These are phyloP conservation scores for Lophotis ruficrista DNA, from an alignment of 2,113 vertebrate genomes.

Conservation along the genomic window DNA sequence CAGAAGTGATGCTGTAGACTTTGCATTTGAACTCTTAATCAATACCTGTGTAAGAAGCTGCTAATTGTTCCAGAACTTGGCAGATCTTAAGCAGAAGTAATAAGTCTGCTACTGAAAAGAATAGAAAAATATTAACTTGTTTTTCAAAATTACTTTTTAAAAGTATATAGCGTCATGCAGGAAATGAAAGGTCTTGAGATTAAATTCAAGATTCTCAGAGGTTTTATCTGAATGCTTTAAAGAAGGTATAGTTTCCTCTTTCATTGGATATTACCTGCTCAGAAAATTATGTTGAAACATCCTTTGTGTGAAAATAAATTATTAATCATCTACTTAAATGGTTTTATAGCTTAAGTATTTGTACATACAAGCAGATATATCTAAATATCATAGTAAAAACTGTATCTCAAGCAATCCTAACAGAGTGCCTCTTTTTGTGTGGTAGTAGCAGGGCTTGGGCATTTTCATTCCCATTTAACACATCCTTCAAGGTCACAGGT, in stretches of 20 bases:
- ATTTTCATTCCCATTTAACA: neutral
- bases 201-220: neutral
- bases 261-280: neutral
- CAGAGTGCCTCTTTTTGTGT: neutral
- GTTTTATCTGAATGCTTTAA: neutral
- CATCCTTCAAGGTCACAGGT: neutral
- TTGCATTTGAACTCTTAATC: neutral
- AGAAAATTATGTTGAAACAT: neutral
- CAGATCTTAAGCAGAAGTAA: neutral
- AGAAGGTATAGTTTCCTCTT: neutral
- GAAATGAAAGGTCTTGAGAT: constrained; percentile 2
- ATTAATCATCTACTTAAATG: neutral
- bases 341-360: neutral
- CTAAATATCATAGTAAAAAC: neutral
- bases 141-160: neutral
- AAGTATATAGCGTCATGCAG: neutral
- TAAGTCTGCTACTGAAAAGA: neutral
- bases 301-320: neutral
- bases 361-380: neutral
- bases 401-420: neutral
- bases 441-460: neutral
- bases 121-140: neutral
- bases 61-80: neutral
- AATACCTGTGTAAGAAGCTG: neutral
- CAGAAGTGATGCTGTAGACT: neutral